Base-by-base conservation (phyloP, 2,888 invertebrate species). In the Coelopa pilipes region DNA sequence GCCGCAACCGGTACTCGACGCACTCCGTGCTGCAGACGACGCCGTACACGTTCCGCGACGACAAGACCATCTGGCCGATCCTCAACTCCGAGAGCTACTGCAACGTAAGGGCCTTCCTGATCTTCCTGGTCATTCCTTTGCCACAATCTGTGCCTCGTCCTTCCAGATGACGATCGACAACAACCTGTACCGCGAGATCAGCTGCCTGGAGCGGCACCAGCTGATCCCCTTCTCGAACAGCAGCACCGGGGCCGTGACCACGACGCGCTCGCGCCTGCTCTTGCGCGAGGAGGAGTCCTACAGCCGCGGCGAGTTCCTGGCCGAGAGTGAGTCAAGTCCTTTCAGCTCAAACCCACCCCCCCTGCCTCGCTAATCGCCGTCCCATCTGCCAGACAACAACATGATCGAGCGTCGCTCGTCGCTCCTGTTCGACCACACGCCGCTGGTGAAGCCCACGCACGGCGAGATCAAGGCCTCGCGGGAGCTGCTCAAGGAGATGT, bases 21-120 rank as follows among this genome's bases (percentile, higher is more conserved):
- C 91, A 93, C 84, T 95, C 96, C 0, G 90, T 95, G 78, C 85
- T 96, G 70, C 95, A 95, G 84, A 94, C 94, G 11, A 93, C 92
- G 0, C 89, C 92, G 3, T 95, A 95, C 81, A 90, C 90, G 77
- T 93, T 93, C 81, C 91, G 92, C 81, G 91, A 92, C 90, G 91
- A 92, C 87, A 91, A 91, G 82, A 90, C 92, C 84, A 91, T 92
- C 73, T 92, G 93, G 90, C 93, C 93, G 0, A 91, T 95, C 0
- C 85, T 96, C 17, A 91, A 92, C 79, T 95, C 95, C 0, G 89
- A 90, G 50, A 92, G 92, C 84, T 90, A 91, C 80, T 95, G 95
- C 80, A 89, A 86, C 79, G 88, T 88, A 80, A 82, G 87, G 0
- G 45, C n/a, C 1, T 34, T 34, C 34, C 34, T 34, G 34, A 34